Conservation (phyloP, 2,888 invertebrate genomes). For the Mimachlamys varia region DNA sequence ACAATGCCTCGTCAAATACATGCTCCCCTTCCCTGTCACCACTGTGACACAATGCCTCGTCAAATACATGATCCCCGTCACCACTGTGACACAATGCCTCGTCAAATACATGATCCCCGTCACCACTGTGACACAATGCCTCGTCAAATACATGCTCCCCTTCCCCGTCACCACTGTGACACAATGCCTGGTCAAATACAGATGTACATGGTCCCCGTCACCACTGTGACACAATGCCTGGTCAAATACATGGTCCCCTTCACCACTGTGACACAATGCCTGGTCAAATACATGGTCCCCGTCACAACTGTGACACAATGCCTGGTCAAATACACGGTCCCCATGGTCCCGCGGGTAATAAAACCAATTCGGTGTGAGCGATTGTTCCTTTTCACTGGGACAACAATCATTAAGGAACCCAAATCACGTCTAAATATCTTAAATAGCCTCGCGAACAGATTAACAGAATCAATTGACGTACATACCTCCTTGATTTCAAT, state of each 20-base stretch:
- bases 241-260: too few species aligned
- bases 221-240: too few species aligned
- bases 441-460: background rate
- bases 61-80: background rate
- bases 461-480: background rate
- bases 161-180: too few species aligned
- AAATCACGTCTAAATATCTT: background rate
- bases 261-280: too few species aligned
- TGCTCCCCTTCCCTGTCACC: too few species aligned
- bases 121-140: too few species aligned
- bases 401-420: background rate
- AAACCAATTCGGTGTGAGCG: conserved; percentile 14
- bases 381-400: background rate
- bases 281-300: too few species aligned
- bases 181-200: background rate
- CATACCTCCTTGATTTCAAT: background rate
- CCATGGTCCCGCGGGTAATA: background rate
- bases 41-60: background rate
- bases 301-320: too few species aligned
- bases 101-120: too few species aligned
- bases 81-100: too few species aligned
- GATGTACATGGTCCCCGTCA: background rate
- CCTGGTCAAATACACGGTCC: background rate
- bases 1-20: too few species aligned
- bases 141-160: too few species aligned